phyloP scores from a whole-genome alignment of 2,113 vertebrate species.

The Athene noctua region DNA sequence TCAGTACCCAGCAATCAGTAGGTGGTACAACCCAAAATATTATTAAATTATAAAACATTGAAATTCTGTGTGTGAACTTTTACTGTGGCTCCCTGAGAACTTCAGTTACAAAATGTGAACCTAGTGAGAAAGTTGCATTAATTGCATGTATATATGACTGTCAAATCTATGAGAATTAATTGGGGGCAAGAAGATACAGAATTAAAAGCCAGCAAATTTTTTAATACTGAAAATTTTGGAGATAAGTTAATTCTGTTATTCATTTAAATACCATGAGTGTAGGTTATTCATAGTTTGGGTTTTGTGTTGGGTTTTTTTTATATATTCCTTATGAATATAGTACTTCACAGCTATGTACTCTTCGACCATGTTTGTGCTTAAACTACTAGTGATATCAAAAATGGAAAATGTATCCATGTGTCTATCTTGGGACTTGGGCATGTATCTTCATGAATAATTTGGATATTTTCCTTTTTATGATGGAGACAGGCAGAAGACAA shows the following conservation, averaged over 20 bases:
- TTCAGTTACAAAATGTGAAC: background rate
- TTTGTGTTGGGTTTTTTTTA: background rate
- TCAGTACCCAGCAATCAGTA: background rate
- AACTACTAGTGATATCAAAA: background rate
- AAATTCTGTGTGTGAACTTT: background rate
- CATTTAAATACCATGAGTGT: background rate
- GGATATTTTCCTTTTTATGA: background rate
- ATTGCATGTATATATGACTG: accelerated
- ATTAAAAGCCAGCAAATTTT: background rate
- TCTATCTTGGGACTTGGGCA: background rate
- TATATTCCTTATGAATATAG: background rate
- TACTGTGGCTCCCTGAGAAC: background rate
- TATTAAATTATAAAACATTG: background rate
- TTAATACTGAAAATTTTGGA: background rate
- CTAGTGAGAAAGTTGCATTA: background rate
- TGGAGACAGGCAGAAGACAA: background rate
- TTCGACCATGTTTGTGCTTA: background rate
- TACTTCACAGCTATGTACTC: background rate
- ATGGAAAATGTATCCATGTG: background rate
- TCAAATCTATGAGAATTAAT: background rate
- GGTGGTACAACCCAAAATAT: background rate
- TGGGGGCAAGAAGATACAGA: background rate
- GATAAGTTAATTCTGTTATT: background rate
- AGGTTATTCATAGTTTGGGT: background rate
- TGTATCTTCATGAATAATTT: background rate